Percentiles rank a stretch among this genome's conserved stretches.
Conservation (phyloP, 1,140 invertebrate species). For the Pachypeltis micranthus region DNA sequence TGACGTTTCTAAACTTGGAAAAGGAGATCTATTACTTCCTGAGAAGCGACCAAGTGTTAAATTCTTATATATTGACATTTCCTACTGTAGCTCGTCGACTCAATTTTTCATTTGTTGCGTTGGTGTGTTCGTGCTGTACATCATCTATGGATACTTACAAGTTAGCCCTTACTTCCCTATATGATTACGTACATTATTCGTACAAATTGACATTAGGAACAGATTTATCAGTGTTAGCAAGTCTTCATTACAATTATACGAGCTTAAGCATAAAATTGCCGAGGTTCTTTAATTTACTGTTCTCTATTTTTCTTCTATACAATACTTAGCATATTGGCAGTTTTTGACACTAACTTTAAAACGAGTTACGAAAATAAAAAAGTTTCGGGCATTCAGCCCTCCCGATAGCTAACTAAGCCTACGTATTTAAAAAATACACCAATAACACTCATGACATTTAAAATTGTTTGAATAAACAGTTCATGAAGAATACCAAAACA, state of each 20-base stretch:
- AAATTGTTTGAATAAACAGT: no score
- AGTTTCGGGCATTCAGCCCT: no score
- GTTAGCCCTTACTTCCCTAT: conserved; percentile 31
- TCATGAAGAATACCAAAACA: no score
- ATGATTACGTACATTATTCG: not conserved
- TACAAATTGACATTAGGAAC: not conserved
- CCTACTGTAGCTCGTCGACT: conserved; percentile 44
- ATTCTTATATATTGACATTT: conserved; percentile 62
- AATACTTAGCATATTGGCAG: not conserved
- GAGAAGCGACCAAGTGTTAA: conserved; percentile 10
- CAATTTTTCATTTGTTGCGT: conserved; percentile 67
- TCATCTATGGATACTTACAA: conserved; percentile 85
- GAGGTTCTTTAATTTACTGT: not conserved
- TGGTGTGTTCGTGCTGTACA: conserved; percentile 76
- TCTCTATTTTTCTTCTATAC: not conserved
- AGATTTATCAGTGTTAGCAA: not conserved
- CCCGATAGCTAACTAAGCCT: no score
- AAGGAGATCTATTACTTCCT: not conserved
- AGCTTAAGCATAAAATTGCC: not conserved
- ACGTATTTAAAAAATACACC: no score
- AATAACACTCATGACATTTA: no score
- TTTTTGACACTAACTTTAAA: not conserved
- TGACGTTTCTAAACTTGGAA: conserved; percentile 2
- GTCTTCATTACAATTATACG: conserved; percentile 4
- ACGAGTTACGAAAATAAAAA: no score